These are phyloP conservation scores for Acanthopleura granulata DNA, from an alignment of 2,888 invertebrate genomes.

Conservation along the genomic window DNA sequence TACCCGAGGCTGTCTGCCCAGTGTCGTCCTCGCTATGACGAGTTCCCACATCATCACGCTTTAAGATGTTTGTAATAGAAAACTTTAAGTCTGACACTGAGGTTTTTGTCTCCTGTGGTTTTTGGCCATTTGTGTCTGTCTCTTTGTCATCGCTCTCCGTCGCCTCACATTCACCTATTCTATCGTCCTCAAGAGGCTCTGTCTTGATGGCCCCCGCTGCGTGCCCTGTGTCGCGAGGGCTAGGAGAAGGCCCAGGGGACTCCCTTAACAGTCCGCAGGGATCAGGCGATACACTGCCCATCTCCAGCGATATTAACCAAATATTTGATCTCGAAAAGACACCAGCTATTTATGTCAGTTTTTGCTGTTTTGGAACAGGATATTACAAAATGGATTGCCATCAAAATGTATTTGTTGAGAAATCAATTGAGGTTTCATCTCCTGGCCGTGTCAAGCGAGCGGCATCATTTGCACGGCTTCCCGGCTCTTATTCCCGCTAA, in stretches of 20 bases:
- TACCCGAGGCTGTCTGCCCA: no score
- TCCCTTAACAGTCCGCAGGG: no score
- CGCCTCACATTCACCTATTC: no score
- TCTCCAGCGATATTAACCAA: not conserved
- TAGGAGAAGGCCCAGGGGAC: no score
- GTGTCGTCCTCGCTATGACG: no score
- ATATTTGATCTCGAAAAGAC: not conserved
- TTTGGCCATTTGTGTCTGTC: no score
- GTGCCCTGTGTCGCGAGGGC: no score
- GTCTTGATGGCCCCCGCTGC: no score
- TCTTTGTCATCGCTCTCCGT: no score
- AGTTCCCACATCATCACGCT: not conserved
- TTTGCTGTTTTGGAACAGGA: slow-evolving; percentile 5
- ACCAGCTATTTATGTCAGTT: not conserved
- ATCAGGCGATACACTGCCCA: not conserved
- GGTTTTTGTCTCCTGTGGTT: no score
- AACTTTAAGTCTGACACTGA: not conserved
- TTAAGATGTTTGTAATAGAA: not conserved
- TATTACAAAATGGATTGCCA: slow-evolving; percentile 18
- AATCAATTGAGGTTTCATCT: slow-evolving; percentile 18
- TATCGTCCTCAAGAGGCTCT: no score
- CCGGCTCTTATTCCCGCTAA: slow-evolving; percentile 5
- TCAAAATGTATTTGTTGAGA: slow-evolving; percentile 18
- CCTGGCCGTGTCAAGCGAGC: not conserved
- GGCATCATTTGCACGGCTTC: not conserved